These are phyloP conservation scores for Drosophila eugracilis DNA, from an alignment of 1,140 invertebrate species.

Conservation along the genomic window DNA sequence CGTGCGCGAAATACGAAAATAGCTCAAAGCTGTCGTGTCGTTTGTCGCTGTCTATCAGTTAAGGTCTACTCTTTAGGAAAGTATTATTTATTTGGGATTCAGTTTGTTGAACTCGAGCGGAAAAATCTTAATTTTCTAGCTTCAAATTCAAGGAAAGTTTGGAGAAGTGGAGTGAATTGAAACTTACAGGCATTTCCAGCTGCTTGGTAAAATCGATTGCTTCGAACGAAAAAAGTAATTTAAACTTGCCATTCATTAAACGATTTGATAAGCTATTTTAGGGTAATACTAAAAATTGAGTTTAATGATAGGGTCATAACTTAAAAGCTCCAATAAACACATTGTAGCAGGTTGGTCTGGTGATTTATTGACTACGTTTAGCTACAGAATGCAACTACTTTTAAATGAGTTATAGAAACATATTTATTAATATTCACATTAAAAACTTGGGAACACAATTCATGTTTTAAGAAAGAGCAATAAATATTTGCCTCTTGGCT, in stretches of 20 bases:
- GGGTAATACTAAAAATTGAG: conserved; percentile 2
- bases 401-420: conserved; percentile 3
- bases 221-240: too few species aligned
- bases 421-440: too few species aligned
- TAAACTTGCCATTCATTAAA: too few species aligned
- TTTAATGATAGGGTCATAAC: conserved; percentile 2
- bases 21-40: conserved; percentile 46
- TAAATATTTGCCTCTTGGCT: neutral
- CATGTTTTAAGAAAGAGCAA: neutral
- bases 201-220: too few species aligned
- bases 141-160: too few species aligned
- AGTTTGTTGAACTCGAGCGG: neutral
- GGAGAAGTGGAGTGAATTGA: too few species aligned
- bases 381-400: conserved; percentile 1
- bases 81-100: neutral
- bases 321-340: neutral
- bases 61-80: conserved; percentile 18
- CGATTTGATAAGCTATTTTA: neutral
- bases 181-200: too few species aligned
- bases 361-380: conserved; percentile 1
- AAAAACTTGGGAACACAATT: neutral
- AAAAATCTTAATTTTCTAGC: neutral
- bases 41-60: conserved; percentile 46
- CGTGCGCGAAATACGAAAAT: conserved; percentile 73
- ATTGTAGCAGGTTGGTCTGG: conserved; percentile 1